Base-by-base conservation (phyloP, 2,113 vertebrate species). In the Acrocephalus kingi region DNA sequence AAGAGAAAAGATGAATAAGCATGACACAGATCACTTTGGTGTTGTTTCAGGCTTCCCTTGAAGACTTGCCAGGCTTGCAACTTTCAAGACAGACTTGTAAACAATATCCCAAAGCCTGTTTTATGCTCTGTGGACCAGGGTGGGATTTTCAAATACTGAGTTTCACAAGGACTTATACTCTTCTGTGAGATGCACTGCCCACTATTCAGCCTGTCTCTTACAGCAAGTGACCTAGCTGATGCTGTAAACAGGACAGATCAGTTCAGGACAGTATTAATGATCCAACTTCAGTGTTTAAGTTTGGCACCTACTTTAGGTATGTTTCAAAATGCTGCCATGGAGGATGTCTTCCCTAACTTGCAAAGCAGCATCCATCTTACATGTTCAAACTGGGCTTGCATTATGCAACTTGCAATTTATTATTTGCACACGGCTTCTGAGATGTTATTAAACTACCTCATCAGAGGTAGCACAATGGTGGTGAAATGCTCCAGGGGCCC, bases 61-160 rank as follows among this genome's bases (percentile, higher is more conserved):
- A 90, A 95, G 88, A 90, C 22, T 81, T 85, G 73, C 75, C 72
- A 94, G 56, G 85, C 64, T 84, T 90, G 94, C 61, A 89, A 56
- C 90, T 94, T 88, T 86, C 69, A 75, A 59, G 87, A 77, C 0
- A 87, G 46, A 55, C 52, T 90, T 77, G 68, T 0, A n/a, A 94
- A 85, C 52, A 84, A 33, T 48, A 67, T 15, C 48, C 31, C 64
- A 93, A 90, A 92, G 51, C 28, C 43, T 74, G 24, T 61, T 94
- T 90, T 61, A 39, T 81, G 69, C 73, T 58, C 31, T 27, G 49
- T 54, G 68, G 90, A 78, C 23, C 51, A 39, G 31, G 15, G 45
- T 84, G 64, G 0, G 0, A 35, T 61, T 86, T 80, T 41, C 55
- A 75, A 80, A 81, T 31, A 27, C 30, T 28, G 80, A 78, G 41